Evolutionary conservation across 2,113 vertebrate species (phyloP).

Genomic region (Tupaia chinensis): DNA sequence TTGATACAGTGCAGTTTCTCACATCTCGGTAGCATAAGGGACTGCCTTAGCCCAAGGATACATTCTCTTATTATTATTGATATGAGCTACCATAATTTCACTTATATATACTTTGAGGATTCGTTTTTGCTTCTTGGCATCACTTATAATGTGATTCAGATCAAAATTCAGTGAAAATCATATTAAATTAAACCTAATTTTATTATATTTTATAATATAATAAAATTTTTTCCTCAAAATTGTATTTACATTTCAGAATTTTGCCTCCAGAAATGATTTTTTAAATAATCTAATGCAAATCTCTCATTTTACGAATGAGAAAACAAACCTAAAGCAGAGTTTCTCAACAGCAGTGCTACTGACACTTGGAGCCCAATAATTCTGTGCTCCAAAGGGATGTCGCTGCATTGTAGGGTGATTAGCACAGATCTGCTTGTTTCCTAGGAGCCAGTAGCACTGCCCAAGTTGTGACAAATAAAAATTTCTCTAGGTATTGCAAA

Average conservation of each 20-base stretch:
- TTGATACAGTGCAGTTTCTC: constrained; percentile 60
- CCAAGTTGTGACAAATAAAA: neutral
- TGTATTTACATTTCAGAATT: constrained; percentile 27
- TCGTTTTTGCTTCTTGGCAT: constrained; percentile 31
- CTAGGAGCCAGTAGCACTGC: no score
- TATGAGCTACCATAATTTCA: neutral
- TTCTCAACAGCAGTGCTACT: neutral
- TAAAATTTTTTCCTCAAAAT: neutral
- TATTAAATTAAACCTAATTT: no score
- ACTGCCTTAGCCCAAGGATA: neutral
- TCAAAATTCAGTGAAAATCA: neutral
- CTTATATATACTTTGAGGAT: neutral
- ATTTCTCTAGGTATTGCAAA: neutral
- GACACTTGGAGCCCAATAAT: neutral
- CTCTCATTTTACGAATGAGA: neutral
- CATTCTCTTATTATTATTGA: neutral
- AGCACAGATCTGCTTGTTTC: neutral
- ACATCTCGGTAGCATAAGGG: neutral
- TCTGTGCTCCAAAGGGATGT: fast-evolving
- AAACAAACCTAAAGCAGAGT: neutral
- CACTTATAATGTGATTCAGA: neutral
- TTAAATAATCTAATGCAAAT: neutral
- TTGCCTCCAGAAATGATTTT: neutral
- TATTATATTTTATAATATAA: neutral
- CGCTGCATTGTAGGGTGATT: fast-evolving